Conservation (phyloP, 2,888 invertebrate genomes). For the Clusia tigrina region DNA sequence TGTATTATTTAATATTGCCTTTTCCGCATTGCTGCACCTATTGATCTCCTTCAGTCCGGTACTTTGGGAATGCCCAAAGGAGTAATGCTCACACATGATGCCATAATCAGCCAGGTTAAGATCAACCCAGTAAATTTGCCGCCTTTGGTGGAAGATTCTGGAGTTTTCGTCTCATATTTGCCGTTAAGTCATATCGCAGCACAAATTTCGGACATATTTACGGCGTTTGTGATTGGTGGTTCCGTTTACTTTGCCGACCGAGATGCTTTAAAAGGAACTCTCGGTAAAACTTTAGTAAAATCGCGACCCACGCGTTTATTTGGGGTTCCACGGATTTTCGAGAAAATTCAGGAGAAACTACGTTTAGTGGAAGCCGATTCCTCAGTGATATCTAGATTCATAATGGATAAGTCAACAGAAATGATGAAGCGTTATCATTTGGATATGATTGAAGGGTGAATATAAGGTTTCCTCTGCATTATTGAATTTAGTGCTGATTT, state of each 20-base stretch:
- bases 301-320: conserved; percentile 83
- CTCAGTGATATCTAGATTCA: conserved; percentile 72
- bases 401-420: conserved; percentile 74
- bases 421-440: conserved; percentile 70
- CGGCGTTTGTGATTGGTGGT: conserved; percentile 54
- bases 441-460: conserved; percentile 68
- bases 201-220: conserved; percentile 77
- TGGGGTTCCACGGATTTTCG: conserved; percentile 91
- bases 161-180: conserved; percentile 78
- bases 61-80: conserved; percentile 90
- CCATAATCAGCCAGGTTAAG: conserved; percentile 74
- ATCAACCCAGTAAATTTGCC: conserved; percentile 66
- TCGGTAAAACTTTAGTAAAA: conserved; percentile 76
- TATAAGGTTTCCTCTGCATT: not conserved
- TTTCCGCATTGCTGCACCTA: too few relatives aligned
- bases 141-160: conserved; percentile 67
- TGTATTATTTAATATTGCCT: not conserved
- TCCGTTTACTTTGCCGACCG: conserved; percentile 83
- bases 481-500: not conserved
- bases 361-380: conserved; percentile 74
- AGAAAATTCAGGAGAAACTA: conserved; percentile 89
- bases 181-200: conserved; percentile 92
- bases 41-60: conserved; percentile 76
- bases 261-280: conserved; percentile 83
- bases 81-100: conserved; percentile 92